Conservation (phyloP, 2,888 invertebrate genomes). For the Pegoplata infirma region DNA sequence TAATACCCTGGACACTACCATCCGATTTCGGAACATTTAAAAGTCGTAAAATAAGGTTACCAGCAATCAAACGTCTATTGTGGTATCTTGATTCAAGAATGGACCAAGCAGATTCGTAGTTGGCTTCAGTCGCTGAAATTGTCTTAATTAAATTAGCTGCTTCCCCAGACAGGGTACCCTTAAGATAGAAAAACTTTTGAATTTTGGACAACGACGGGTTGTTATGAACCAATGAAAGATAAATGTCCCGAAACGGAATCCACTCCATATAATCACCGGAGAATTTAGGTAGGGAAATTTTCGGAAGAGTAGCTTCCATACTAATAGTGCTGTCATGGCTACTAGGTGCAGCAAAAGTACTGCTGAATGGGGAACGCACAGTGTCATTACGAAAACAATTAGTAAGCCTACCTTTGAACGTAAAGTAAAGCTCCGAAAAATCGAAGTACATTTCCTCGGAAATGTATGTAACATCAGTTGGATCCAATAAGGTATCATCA, state of each 20-base stretch:
- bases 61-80: constrained; percentile 6
- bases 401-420: constrained; percentile 13
- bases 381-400: neutral
- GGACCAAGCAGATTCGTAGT: constrained; percentile 9
- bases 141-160: neutral
- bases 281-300: neutral
- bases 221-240: neutral
- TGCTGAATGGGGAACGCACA: neutral
- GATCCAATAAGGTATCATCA: neutral
- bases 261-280: neutral
- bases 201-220: neutral
- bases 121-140: neutral
- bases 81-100: too few species aligned
- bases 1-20: constrained; percentile 12
- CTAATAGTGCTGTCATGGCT: too few species aligned
- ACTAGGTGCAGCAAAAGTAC: neutral
- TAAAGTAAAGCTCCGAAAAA: constrained; percentile 8
- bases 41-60: constrained; percentile 3
- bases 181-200: neutral
- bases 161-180: neutral
- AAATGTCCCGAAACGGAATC: neutral
- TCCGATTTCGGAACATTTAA: constrained; percentile 18
- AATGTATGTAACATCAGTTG: constrained; percentile 23
- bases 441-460: constrained; percentile 15
- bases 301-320: neutral